Percentiles rank a stretch among this genome's conserved stretches.
Evolutionary conservation across 2,888 invertebrate genomes (phyloP).

Genomic region (Aromia moschata): DNA sequence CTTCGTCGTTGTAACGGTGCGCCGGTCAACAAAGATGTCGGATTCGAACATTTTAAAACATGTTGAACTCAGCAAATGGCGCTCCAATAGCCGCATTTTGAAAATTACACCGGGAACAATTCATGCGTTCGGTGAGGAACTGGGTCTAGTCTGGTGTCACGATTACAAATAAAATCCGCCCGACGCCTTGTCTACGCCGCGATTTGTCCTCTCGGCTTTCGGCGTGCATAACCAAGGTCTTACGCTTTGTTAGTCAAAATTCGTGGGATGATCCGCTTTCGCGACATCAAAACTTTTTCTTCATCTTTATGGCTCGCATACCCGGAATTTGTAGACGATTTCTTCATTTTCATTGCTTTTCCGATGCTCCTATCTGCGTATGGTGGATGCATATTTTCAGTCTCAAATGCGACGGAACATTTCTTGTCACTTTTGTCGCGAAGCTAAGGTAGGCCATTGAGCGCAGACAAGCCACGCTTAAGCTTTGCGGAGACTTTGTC

Average conservation of each 20-base stretch:
- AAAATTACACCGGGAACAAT: not conserved
- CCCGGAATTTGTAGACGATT: not conserved
- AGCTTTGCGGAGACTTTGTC: constrained; percentile 5
- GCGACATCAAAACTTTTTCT: too few relatives aligned
- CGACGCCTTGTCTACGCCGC: not conserved
- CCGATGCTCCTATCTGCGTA: not conserved
- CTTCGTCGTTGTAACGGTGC: constrained; percentile 4
- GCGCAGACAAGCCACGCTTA: not conserved
- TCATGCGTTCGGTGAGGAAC: not conserved
- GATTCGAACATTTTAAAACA: not conserved
- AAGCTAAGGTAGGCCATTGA: not conserved
- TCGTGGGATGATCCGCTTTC: constrained; percentile 14
- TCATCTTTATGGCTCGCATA: not conserved
- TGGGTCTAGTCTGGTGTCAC: constrained; percentile 7
- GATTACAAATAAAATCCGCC: not conserved
- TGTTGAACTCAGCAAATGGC: constrained; percentile 16
- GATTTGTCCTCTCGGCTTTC: constrained; percentile 17
- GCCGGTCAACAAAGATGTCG: not conserved
- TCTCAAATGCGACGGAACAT: not conserved
- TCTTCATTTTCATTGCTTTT: not conserved
- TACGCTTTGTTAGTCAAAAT: constrained; percentile 16
- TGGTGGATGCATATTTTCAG: not conserved
- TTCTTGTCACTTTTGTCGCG: not conserved
- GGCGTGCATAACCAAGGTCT: constrained; percentile 15
- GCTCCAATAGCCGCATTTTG: constrained; percentile 3